Conservation (phyloP, 2,113 vertebrate genomes). For the Scalopus aquaticus region DNA sequence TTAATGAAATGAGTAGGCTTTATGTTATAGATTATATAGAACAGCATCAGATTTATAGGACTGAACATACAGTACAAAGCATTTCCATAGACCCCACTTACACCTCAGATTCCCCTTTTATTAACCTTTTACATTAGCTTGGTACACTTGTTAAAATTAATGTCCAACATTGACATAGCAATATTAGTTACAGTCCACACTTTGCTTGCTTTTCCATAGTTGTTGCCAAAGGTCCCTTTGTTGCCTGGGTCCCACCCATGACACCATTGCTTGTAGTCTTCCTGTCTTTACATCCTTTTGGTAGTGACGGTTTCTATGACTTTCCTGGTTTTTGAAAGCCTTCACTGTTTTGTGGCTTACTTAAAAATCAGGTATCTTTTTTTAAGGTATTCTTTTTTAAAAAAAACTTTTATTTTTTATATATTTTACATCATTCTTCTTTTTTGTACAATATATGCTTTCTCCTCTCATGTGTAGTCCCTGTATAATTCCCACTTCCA, state of each 20-base stretch:
- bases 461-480: no score
- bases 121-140: not conserved
- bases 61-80: not conserved
- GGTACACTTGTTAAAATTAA: not conserved
- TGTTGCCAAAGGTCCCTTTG: not conserved
- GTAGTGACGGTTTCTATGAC: not conserved
- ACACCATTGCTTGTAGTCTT: not conserved
- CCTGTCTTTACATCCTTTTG: not conserved
- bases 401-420: no score
- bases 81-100: not conserved
- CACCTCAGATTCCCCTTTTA: not conserved
- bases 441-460: no score
- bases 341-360: slow-evolving; percentile 3
- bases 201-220: not conserved
- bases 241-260: not conserved
- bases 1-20: not conserved
- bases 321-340: not conserved
- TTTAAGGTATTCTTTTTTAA: no score
- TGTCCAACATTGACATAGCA: not conserved
- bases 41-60: not conserved
- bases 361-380: not conserved
- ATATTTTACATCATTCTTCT: no score
- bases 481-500: no score
- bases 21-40: not conserved
- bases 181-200: not conserved